phyloP scores from a whole-genome alignment of 2,797 vertebrate species.

The Micrastur ruficollis region DNA sequence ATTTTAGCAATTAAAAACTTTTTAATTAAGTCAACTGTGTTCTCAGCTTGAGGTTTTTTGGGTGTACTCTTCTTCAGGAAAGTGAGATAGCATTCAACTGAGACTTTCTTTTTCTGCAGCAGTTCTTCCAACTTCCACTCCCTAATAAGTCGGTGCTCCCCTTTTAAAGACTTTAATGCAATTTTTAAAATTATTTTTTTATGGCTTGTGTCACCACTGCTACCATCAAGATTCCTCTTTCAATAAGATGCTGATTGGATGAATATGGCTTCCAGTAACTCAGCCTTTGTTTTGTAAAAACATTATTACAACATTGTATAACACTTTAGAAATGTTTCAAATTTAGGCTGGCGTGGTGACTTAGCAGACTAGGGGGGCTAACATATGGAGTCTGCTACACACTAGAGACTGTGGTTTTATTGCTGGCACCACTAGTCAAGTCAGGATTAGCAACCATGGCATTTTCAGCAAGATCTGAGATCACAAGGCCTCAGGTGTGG shows the following conservation, averaged over 20 bases:
- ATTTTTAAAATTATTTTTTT: not conserved
- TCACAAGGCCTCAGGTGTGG: constrained; percentile 10
- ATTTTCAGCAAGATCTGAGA: constrained; percentile 23
- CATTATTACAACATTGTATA: constrained; percentile 78
- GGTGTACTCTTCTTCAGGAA: constrained; percentile 1
- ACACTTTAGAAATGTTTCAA: constrained; percentile 78
- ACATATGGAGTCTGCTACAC: constrained; percentile 76
- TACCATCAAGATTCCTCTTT: constrained; percentile 51
- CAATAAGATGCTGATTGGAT: constrained; percentile 72
- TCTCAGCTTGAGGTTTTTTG: constrained; percentile 46
- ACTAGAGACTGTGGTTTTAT: constrained; percentile 71
- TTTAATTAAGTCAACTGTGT: constrained; percentile 36
- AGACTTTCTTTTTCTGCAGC: not conserved
- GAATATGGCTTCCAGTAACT: constrained; percentile 77
- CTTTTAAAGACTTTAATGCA: constrained; percentile 1
- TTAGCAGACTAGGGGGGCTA: constrained; percentile 74
- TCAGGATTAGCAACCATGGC: constrained; percentile 47
- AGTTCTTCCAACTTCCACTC: not conserved
- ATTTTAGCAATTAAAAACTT: constrained; percentile 40
- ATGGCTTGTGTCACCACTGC: constrained; percentile 40
- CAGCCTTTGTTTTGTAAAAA: constrained; percentile 80
- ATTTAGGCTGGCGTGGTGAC: constrained; percentile 75
- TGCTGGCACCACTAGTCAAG: constrained; percentile 63
- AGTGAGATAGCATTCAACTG: not conserved
- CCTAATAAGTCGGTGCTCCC: constrained; percentile 31